Evolutionary conservation across 92 coral and sea anemone species (phyloP).

Genomic region (Parazoanthus darwini): DNA sequence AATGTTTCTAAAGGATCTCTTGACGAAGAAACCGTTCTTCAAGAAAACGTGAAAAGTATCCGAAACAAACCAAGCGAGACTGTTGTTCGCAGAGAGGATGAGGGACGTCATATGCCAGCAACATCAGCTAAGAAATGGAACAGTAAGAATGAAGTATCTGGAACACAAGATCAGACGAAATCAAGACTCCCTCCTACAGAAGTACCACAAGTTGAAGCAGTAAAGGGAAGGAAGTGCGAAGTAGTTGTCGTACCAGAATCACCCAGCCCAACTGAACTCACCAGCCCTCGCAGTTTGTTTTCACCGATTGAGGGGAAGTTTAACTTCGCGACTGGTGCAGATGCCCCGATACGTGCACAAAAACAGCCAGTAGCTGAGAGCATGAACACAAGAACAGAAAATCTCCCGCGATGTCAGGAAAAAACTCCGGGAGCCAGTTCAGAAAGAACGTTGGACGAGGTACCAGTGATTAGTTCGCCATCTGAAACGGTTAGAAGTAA

Average conservation of each 20-base stretch:
- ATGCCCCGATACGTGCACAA: slow-evolving; percentile 15
- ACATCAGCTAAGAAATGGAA: not conserved
- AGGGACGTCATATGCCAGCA: not conserved
- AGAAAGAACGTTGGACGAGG: not conserved
- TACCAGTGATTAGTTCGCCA: not conserved
- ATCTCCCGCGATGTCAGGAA: not conserved
- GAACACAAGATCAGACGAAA: not conserved
- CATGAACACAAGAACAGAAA: not conserved
- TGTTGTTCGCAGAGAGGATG: not conserved
- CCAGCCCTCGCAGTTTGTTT: slow-evolving; percentile 69
- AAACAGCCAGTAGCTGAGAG: not conserved
- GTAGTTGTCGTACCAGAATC: slow-evolving; percentile 42
- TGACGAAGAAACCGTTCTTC: not conserved
- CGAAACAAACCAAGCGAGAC: not conserved
- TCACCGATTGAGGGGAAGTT: slow-evolving; percentile 55
- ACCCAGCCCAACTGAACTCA: slow-evolving; percentile 51
- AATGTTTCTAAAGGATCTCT: not conserved
- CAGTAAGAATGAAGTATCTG: not conserved
- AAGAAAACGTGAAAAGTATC: not conserved
- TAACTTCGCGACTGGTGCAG: slow-evolving; percentile 35
- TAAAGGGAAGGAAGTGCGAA: not conserved
- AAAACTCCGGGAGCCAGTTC: not conserved
- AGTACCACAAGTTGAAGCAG: not conserved
- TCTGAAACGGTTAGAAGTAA: not conserved
- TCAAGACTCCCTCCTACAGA: not conserved